Percentiles rank a stretch among this genome's conserved stretches.
Evolutionary conservation across 2,113 vertebrate species (phyloP).

Genomic region (Globicephala melas): DNA sequence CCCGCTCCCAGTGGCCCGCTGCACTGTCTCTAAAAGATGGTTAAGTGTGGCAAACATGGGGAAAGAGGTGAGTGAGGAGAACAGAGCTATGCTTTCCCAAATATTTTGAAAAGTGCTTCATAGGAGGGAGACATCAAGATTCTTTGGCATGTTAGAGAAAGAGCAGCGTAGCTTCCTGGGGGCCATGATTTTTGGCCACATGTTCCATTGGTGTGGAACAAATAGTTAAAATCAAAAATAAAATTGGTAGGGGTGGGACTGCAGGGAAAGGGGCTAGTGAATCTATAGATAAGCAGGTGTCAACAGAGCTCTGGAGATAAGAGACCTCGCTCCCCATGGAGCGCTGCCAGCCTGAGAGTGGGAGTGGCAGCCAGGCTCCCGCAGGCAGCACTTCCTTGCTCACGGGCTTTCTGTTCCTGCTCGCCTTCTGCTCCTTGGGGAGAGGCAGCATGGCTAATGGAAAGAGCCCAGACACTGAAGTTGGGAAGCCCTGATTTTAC

Average conservation of each 20-base stretch:
- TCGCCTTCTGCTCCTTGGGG: neutral
- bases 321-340: neutral
- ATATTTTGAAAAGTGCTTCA: neutral
- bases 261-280: neutral
- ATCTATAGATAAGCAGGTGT: neutral
- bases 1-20: fast-evolving
- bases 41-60: fast-evolving
- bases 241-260: neutral
- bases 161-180: neutral
- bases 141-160: neutral
- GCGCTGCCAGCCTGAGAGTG: fast-evolving
- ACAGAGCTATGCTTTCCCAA: neutral
- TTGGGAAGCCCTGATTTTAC: neutral
- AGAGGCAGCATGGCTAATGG: fast-evolving
- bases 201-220: neutral
- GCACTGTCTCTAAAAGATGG: neutral
- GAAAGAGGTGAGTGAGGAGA: neutral
- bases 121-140: neutral
- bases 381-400: fast-evolving
- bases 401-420: fast-evolving
- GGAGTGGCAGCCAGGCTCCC: neutral
- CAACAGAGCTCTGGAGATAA: neutral
- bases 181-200: neutral
- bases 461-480: neutral
- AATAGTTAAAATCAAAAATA: neutral